Base-by-base conservation (phyloP, 2,888 invertebrate genomes). In the Antheraea yamamai region DNA sequence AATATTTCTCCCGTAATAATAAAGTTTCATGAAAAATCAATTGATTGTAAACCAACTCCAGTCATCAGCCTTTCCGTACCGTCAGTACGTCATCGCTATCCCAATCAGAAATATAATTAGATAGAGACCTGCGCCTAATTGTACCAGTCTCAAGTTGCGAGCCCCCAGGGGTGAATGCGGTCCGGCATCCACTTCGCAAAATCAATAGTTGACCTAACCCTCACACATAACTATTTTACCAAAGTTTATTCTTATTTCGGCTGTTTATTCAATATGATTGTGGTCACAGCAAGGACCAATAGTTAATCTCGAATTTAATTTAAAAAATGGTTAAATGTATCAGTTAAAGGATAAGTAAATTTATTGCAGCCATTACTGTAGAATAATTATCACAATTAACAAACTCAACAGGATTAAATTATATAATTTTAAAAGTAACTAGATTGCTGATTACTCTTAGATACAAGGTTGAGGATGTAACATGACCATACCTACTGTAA, bases 31-130 rank as follows among this genome's bases (percentile, higher is more conserved):
- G 55, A 61, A 23, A 12, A 61, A 61, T 23, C 2, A 2, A 61
- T 66, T 75, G 75, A 76, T 82, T 84, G 80, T 84, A 87, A 84
- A 87, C 84, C 83, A 81, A 75, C 78, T 77, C 75, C 75, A 75
- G 76, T 75, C 64, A 73, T 64, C 23, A 74, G 61, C 71, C 70
- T 76, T 66, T 4, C 64, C 16, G 61, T 61, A 7, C 30, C 64
- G 26, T 76, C 73, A 79, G 79, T 81, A 79, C 82, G 82, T 85
- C 85, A 83, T 84, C 89, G 85, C 86, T 84, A 86, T 84, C 87
- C 88, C 91, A 92, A 94, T 94, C 92, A 92, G 91, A 92, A 92
- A 93, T 94, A 93, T 94, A 94, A 94, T 94, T 94, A 94, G 91
- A 92, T 93, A 88, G 90, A 90, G 91, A 88, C 89, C 87, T 87